A percentile compares a stretch with the other conserved stretches of the same genome.
Conservation (phyloP, 2,113 vertebrate genomes). For the Onychostoma macrolepis region DNA sequence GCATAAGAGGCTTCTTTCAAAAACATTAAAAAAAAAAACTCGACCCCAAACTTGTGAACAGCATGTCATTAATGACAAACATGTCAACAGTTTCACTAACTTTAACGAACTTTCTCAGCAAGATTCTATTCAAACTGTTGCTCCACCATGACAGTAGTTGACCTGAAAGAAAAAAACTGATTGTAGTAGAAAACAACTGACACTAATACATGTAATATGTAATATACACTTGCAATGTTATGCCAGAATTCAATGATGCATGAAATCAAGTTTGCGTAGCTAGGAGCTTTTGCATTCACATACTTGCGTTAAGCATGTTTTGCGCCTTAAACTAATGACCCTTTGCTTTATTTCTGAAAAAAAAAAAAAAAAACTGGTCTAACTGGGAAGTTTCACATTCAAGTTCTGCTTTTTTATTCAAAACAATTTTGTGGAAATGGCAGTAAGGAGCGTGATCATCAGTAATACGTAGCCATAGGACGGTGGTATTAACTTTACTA, state of each 20-base stretch:
- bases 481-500: neutral
- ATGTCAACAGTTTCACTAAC: neutral
- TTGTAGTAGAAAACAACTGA: neutral
- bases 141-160: neutral
- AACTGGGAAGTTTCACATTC: neutral
- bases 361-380: neutral
- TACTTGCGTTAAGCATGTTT: neutral
- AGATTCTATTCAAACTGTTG: neutral
- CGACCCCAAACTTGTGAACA: neutral
- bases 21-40: neutral
- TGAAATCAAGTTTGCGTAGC: neutral
- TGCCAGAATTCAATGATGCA: neutral
- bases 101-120: neutral
- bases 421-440: neutral
- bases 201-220: neutral
- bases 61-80: too few relatives aligned
- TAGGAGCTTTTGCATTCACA: neutral
- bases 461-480: neutral
- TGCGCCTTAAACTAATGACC: neutral
- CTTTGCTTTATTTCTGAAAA: neutral
- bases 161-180: neutral
- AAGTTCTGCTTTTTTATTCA: slow-evolving; percentile 24
- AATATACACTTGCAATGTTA: neutral
- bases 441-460: neutral
- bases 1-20: neutral